Evolutionary conservation across 2,113 vertebrate species (phyloP).

Genomic region (Periophthalmus modestus): DNA sequence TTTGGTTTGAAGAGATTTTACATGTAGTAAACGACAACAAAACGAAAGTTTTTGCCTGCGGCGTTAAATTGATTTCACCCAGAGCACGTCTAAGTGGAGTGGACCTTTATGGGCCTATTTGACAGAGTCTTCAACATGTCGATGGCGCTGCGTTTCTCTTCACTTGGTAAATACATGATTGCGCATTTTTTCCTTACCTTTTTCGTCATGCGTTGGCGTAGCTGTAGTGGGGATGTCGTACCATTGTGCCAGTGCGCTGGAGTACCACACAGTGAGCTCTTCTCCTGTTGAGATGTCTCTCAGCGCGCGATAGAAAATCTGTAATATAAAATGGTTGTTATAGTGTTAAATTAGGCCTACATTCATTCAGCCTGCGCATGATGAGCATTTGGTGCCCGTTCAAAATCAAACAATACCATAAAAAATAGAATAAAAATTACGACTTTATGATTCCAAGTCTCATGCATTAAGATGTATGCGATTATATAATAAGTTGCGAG

Average conservation of each 20-base stretch:
- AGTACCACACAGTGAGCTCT: constrained; percentile 96
- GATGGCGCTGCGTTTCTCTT: constrained; percentile 24
- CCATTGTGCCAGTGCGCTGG: constrained; percentile 92
- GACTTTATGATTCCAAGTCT: no score
- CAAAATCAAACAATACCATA: not conserved
- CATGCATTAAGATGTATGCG: no score
- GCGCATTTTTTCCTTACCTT: constrained; percentile 80
- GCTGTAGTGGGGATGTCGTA: constrained; percentile 93
- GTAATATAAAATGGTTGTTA: not conserved
- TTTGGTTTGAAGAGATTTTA: not conserved
- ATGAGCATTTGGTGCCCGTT: not conserved
- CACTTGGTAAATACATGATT: not conserved
- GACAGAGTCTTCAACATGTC: constrained; percentile 41
- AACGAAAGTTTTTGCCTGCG: constrained; percentile 1
- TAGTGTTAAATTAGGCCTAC: no score
- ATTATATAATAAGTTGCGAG: not conserved
- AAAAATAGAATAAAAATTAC: no score
- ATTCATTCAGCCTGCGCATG: not conserved
- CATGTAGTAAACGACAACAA: not conserved
- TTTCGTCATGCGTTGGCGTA: constrained; percentile 96
- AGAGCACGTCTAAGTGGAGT: not conserved
- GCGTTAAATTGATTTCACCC: constrained; percentile 44
- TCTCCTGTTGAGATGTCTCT: constrained; percentile 92
- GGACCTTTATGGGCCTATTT: not conserved
- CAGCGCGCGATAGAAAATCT: constrained; percentile 94